A percentile compares a stretch with the other conserved stretches of the same genome.
phyloP scores from a whole-genome alignment of 2,113 vertebrate genomes.

The Cisticola juncidis region DNA sequence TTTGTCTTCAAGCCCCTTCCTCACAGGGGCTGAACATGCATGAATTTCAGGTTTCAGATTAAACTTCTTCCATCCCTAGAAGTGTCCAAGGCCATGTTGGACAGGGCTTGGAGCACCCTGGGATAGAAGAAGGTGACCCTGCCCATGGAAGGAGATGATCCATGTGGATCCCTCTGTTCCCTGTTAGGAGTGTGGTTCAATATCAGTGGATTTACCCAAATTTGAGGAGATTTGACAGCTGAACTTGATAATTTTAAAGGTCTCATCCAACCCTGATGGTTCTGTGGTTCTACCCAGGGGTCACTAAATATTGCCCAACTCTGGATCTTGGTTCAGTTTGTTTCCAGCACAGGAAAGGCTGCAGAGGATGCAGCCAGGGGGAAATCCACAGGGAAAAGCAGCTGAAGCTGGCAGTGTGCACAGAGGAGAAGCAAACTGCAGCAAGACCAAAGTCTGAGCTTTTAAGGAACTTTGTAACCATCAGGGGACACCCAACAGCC shows the following conservation, averaged over 20 bases:
- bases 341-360: not conserved
- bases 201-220: not conserved
- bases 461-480: not conserved
- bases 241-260: not conserved
- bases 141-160: not conserved
- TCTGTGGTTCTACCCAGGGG: not conserved
- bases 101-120: rapidly evolving
- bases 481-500: not conserved
- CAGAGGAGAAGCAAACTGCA: not conserved
- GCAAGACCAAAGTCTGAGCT: not conserved
- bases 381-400: not conserved
- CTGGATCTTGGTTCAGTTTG: not conserved
- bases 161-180: not conserved
- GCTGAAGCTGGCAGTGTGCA: not conserved
- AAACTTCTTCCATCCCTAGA: not conserved
- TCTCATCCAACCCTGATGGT: not conserved
- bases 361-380: not conserved
- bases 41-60: not conserved
- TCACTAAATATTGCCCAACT: rapidly evolving
- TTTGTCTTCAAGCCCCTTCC: not conserved
- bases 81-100: not conserved
- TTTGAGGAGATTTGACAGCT: not conserved
- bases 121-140: not conserved
- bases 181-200: rapidly evolving
- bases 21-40: not conserved